These are phyloP conservation scores for Rhinolophus ferrumequinum DNA, from an alignment of 2,113 vertebrate species.

Conservation along the genomic window DNA sequence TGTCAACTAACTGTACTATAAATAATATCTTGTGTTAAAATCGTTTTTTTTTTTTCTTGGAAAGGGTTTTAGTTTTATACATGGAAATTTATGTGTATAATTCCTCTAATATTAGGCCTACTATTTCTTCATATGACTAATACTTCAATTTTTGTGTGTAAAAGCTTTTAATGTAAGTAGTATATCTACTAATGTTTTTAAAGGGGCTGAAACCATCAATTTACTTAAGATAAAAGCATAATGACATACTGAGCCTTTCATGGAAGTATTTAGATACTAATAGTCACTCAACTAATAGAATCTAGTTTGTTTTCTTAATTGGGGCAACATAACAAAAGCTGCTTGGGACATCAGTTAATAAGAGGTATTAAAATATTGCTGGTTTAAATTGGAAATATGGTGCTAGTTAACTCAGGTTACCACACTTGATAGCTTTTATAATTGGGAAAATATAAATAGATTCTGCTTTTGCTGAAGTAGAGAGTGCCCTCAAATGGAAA, in stretches of 20 bases:
- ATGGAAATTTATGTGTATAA: conserved; percentile 2
- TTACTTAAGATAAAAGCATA: conserved; percentile 9
- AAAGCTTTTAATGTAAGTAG: neutral
- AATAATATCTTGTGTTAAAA: neutral
- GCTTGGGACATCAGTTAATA: neutral
- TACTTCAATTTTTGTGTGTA: conserved; percentile 6
- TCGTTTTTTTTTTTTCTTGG: neutral
- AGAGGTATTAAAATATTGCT: neutral
- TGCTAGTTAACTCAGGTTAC: neutral
- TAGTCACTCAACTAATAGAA: neutral
- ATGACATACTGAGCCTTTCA: neutral
- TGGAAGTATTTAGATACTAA: neutral
- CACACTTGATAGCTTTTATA: neutral
- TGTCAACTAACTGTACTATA: conserved; percentile 12
- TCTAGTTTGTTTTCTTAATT: neutral
- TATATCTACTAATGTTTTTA: neutral
- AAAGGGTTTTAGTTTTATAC: conserved; percentile 40
- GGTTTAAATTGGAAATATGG: neutral
- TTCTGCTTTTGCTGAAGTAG: neutral
- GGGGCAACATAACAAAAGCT: neutral
- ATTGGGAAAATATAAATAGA: conserved; percentile 19
- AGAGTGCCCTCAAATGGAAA: conserved; percentile 24
- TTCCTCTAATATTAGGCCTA: neutral
- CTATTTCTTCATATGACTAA: conserved; percentile 1
- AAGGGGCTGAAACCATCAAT: conserved; percentile 18